These are phyloP conservation scores for Scopus umbretta DNA, from an alignment of 2,113 vertebrate genomes.

Conservation along the genomic window DNA sequence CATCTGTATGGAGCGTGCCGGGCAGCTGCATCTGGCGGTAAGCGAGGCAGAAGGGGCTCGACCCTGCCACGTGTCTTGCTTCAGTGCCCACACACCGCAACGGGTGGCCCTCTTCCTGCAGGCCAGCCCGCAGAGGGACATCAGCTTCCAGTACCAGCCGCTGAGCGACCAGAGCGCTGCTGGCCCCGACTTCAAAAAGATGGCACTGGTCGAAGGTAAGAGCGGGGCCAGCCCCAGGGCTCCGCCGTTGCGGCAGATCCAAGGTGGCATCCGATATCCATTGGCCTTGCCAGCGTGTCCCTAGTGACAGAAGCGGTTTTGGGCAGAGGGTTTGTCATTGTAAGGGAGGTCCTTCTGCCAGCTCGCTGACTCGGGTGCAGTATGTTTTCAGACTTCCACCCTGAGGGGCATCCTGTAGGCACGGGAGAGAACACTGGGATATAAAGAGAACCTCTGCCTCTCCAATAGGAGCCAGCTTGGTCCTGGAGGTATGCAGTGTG, in stretches of 20 bases:
- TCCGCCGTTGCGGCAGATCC: rapidly evolving
- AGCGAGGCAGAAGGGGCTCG: slow-evolving; percentile 16
- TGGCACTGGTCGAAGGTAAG: slow-evolving; percentile 60
- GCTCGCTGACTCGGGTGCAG: background rate
- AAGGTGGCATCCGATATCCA: background rate
- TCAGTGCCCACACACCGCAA: slow-evolving; percentile 41
- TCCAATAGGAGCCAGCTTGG: background rate
- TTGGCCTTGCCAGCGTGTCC: background rate
- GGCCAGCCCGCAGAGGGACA: slow-evolving; percentile 66
- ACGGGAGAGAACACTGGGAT: background rate
- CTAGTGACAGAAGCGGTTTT: background rate
- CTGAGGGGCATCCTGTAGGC: background rate
- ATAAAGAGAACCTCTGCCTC: background rate
- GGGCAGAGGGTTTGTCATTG: background rate
- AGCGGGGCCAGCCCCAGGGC: background rate
- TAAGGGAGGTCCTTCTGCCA: background rate
- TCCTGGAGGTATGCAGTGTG: background rate
- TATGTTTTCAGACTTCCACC: background rate
- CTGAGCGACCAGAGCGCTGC: slow-evolving; percentile 54
- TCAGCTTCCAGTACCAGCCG: slow-evolving; percentile 78
- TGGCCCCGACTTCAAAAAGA: background rate
- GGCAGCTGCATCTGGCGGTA: slow-evolving; percentile 68
- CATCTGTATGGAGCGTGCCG: slow-evolving; percentile 68
- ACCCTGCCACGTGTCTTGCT: slow-evolving; percentile 70
- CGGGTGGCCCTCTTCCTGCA: slow-evolving; percentile 76